Base-by-base conservation (phyloP, 2,797 vertebrate genomes). In the Notoglanidium macrostoma region DNA sequence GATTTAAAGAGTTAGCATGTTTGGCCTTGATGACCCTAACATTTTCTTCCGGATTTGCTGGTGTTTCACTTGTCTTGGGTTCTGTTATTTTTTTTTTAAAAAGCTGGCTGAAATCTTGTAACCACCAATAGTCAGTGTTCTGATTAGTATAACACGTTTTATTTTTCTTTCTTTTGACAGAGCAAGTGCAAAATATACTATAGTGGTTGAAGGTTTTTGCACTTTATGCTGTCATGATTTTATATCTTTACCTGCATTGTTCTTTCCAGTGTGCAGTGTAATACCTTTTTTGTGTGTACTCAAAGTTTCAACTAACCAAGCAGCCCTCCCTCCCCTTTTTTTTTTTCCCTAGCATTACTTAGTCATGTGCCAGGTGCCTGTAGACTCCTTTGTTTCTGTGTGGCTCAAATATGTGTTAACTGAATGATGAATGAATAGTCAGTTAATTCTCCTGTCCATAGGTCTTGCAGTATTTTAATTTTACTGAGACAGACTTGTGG, bases 381-480 rank as follows among this genome's bases (percentile, higher is more conserved):
- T 35, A 68, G 81, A 54, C 81, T 67, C 63, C 63, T 68, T 32
- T 68, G 21, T 80, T 14, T 82, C 54, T 35, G 29, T 79, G 21
- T 21, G 17, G 29, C n/a, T 81, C 11, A 81, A 46, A 63, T 63
- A 54, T 83, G 80, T 82, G 63, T 83, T 83, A 63, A 63, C 14
- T 81, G 59, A 81, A 63, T 29, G 59, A 81, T 63, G 19, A 63
- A 26, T 49, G 19, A n/a, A 7, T 49, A 40, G 10, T 79, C 14
- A 46, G 12, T 14, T 46, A 44, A 80, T 61, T 15, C 29, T 82
- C n/a, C 9, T 82, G 26, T 5, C 78, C 57, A n/a, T 51, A 8
- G 9, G 76, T n/a, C 63, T 86, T 89, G 88, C 54, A 86, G 68
- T 86, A 35, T 77, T 88, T 88, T 61, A 11, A 46, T 65, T 80